phyloP scores from a whole-genome alignment of 1,140 invertebrate genomes.

The Drosophila aff. region DNA sequence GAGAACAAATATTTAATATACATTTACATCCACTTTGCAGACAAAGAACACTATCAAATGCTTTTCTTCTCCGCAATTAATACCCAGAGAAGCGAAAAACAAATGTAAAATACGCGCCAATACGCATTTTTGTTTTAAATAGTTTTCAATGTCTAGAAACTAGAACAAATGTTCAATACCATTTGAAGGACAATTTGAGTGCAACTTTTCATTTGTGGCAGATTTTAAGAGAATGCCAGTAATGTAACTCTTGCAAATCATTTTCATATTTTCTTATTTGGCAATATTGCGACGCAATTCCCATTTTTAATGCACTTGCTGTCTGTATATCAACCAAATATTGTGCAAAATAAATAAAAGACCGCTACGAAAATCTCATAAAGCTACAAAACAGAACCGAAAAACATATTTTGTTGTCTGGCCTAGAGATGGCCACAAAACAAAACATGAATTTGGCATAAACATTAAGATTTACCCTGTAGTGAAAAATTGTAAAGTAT shows the following conservation, averaged over 20 bases:
- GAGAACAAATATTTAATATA: neutral
- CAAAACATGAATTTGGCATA: constrained; percentile 66
- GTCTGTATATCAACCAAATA: constrained; percentile 34
- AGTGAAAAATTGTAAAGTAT: neutral
- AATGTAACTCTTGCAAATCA: neutral
- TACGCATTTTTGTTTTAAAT: neutral
- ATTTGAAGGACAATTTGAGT: constrained; percentile 24
- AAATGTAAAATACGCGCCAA: neutral
- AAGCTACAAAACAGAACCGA: constrained; percentile 12
- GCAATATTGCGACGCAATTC: constrained; percentile 41
- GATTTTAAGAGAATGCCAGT: neutral
- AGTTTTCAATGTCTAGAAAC: constrained; percentile 9
- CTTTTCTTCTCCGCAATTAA: neutral
- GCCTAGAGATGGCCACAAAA: constrained; percentile 52
- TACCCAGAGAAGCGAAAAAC: too few relatives aligned
- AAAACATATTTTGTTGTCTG: constrained; percentile 48
- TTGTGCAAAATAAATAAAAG: constrained; percentile 61
- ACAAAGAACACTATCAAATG: neutral
- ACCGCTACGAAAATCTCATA: constrained; percentile 14
- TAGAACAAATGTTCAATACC: constrained; percentile 31
- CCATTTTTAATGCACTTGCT: constrained; percentile 26
- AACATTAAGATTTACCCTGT: constrained; percentile 29
- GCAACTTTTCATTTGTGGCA: neutral
- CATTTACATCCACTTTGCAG: neutral
- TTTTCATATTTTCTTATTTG: constrained; percentile 22